phyloP scores from a whole-genome alignment of 1,140 invertebrate species.

The Muscidifurax raptorellus region DNA sequence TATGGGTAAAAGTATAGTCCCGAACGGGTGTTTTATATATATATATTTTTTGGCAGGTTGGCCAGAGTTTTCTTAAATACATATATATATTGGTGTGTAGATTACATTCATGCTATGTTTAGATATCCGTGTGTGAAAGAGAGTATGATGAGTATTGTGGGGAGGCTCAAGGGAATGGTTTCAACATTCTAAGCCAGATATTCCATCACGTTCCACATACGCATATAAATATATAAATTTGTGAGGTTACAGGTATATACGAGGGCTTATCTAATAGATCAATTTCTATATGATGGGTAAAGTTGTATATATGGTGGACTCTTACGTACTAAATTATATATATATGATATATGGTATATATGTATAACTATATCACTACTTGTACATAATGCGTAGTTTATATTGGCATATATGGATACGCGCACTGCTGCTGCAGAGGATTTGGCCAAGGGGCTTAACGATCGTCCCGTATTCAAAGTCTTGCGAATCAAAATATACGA shows the following conservation, averaged over 20 bases:
- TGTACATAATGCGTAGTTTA: neutral
- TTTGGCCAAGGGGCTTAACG: neutral
- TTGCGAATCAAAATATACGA: too few relatives aligned
- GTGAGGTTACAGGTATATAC: neutral
- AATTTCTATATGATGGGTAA: slow-evolving; percentile 1
- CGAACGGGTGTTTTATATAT: neutral
- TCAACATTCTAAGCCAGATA: slow-evolving; percentile 39
- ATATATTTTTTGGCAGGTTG: neutral
- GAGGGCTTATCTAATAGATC: slow-evolving; percentile 21
- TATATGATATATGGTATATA: neutral
- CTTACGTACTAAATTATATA: neutral
- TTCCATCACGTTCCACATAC: slow-evolving; percentile 19
- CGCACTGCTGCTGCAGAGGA: neutral
- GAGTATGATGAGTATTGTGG: neutral
- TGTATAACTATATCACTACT: slow-evolving; percentile 34
- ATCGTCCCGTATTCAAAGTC: too few relatives aligned
- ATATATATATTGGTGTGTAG: slow-evolving; percentile 11
- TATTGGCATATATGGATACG: neutral
- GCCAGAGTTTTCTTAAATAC: slow-evolving; percentile 19
- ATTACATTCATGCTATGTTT: slow-evolving; percentile 41
- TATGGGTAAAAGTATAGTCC: neutral
- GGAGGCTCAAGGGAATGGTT: neutral
- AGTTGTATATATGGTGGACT: neutral
- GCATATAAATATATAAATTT: neutral
- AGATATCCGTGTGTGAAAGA: neutral